These are phyloP conservation scores for Rhizomys pruinosus DNA, from an alignment of 2,113 vertebrate genomes.

Conservation along the genomic window DNA sequence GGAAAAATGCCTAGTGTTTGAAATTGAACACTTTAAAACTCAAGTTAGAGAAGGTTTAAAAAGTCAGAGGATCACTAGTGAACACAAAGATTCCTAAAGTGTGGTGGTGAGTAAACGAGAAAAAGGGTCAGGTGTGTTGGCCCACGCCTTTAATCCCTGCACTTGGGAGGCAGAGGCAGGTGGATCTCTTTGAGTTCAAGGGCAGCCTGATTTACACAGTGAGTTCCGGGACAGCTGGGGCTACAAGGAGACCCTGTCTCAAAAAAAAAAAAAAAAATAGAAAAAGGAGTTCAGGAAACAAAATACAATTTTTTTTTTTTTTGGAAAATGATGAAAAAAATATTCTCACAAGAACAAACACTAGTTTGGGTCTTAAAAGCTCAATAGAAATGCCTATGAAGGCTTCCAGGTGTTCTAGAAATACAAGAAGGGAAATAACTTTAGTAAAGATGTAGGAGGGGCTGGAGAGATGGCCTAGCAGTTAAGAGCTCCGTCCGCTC, in stretches of 20 bases:
- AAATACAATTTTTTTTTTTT: not conserved
- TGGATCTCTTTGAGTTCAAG: no score
- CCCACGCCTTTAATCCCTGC: no score
- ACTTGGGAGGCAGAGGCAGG: no score
- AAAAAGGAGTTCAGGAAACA: constrained; percentile 41
- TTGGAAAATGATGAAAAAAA: not conserved
- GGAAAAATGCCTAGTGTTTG: not conserved
- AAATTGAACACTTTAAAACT: not conserved
- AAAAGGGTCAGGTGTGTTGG: no score
- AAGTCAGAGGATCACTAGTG: not conserved
- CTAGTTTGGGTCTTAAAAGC: constrained; percentile 44
- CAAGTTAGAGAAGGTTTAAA: constrained; percentile 9
- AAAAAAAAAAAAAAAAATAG: no score
- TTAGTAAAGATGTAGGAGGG: no score
- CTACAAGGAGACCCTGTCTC: no score
- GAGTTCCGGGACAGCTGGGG: no score
- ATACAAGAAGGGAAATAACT: not conserved
- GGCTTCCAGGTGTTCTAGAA: not conserved
- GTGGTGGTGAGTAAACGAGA: not conserved
- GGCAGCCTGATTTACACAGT: no score
- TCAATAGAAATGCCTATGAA: not conserved
- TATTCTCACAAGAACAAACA: not conserved
- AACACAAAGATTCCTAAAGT: not conserved
- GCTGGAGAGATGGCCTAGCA: no score
- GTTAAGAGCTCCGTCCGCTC: no score